A percentile compares a stretch with the other conserved stretches of the same genome.
phyloP scores from a whole-genome alignment of 2,797 vertebrate genomes.

The Catharus ustulatus region DNA sequence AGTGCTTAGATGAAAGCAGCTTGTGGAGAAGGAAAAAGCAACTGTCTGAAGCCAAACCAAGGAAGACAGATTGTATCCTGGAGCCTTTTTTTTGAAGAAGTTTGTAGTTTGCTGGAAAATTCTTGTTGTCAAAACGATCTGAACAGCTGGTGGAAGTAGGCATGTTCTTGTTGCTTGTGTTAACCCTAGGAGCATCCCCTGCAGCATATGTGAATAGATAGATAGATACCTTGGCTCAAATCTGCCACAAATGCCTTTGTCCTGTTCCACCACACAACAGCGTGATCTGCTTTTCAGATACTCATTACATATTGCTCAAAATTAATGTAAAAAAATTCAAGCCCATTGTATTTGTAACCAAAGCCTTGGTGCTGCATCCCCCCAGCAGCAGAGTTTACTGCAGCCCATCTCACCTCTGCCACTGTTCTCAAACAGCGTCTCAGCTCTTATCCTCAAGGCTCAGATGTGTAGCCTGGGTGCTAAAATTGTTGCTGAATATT shows the following conservation, averaged over 20 bases:
- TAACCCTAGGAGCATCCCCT: background rate
- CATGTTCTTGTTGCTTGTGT: background rate
- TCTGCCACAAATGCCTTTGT: background rate
- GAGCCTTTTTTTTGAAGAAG: background rate
- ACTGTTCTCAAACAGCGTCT: background rate
- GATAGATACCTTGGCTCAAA: background rate
- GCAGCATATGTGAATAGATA: background rate
- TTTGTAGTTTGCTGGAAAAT: background rate
- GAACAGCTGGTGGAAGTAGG: background rate
- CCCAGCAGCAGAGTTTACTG: background rate
- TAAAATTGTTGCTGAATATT: background rate
- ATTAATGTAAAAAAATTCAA: background rate
- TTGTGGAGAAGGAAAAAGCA: background rate
- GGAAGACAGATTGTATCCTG: background rate
- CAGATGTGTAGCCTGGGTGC: background rate
- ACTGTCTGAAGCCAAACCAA: conserved; percentile 5
- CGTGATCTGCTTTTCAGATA: background rate
- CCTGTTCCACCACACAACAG: background rate
- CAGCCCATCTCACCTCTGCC: background rate
- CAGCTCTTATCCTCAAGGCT: background rate
- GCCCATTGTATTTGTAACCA: background rate
- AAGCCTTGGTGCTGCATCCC: accelerated
- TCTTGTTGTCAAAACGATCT: background rate
- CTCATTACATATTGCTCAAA: background rate
- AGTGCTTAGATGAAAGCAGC: background rate